Base-by-base conservation (phyloP, 2,113 vertebrate species). In the Neodontobutis hainanensis region DNA sequence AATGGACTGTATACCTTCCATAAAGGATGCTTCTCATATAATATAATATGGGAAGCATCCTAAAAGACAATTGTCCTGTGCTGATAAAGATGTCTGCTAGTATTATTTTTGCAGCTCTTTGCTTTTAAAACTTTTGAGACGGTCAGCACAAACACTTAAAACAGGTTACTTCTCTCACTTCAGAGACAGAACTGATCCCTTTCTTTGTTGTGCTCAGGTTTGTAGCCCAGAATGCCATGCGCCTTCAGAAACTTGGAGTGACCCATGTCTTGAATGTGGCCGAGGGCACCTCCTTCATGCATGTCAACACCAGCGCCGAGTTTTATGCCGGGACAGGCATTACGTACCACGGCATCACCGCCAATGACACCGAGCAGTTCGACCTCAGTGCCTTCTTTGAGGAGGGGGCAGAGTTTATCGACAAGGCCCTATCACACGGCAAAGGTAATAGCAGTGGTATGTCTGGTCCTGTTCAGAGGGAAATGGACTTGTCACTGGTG, bases 281-380 rank as follows among this genome's bases (percentile, higher is more conserved):
- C 0, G 97, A 99, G 80, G 97, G 97, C 56, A 96, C 94, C 84
- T 98, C 97, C 51, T 99, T 99, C 88, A 99, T 99, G 97, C 97
- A 99, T 0, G 97, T 99, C 82, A 98, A 99, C 90, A 99, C 97
- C 68, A 96, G 87, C 6, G 92, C 91, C n/a, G 95, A 93, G 47
- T 99, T 97, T 90, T 99, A 99, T 70, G 85, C 94, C 60, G 96
- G 95, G 81, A 94, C 95, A 0, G 94, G 94, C 82, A 97, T 99
- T 93, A 92, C 82, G 59, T 99, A 99, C 92, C 93, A 95, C 56
- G 97, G 97, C 74, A 95, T 99, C 85, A 93, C 92, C 88, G 97
- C 95, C 69, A 97, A 98, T 0, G 97, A 99, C 76, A 98, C 96
- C 0, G 92, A 94, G 68, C 92, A 96, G 48, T 99, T 98, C 88